Base-by-base conservation (phyloP, 2,797 vertebrate species). In the Hemitrygon akajei region DNA sequence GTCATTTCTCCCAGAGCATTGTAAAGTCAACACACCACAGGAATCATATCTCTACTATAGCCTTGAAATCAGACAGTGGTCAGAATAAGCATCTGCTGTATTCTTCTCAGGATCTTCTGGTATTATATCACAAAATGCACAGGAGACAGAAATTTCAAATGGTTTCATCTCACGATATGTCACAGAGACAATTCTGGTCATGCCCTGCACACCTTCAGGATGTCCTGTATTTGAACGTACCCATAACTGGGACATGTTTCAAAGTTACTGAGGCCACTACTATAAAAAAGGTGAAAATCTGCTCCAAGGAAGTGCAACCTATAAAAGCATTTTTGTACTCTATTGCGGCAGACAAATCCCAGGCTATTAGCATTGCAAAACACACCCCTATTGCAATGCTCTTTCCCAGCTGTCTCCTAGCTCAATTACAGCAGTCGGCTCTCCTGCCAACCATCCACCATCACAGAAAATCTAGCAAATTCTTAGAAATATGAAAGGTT, bases 331-430 rank as follows among this genome's bases (percentile, higher is more conserved):
- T 93, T 93, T 30, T 56, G 71, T 75, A 93, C 71, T 18, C 47
- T 73, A 71, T 47, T 30, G 71, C 71, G 9, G 73, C 91, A 93
- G 71, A 75, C 71, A 93, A 93, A 93, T 93, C 91, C 91, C 91
- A 76, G 69, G 91, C 40, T 40, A 93, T 93, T 93, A 93, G 91
- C 91, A 93, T 93, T 93, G 91, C 91, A 93, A 93, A 93, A 76
- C 91, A 93, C 71, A 93, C 71, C 71, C 91, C 91, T 71, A 56
- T 93, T 20, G 71, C 71, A 56, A 93, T 93, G 91, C 71, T 76
- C 91, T 93, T 93, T 76, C 91, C 91, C 91, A 93, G 91, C 91
- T 93, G 71, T 93, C 91, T 93, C 40, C 91, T 93, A 75, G 91
- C 91, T 93, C 91, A 93, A 93, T 93, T 93, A 93, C 40, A 76